Evolutionary conservation across 2,113 vertebrate genomes (phyloP).

Genomic region (Acrocephalus kingi): DNA sequence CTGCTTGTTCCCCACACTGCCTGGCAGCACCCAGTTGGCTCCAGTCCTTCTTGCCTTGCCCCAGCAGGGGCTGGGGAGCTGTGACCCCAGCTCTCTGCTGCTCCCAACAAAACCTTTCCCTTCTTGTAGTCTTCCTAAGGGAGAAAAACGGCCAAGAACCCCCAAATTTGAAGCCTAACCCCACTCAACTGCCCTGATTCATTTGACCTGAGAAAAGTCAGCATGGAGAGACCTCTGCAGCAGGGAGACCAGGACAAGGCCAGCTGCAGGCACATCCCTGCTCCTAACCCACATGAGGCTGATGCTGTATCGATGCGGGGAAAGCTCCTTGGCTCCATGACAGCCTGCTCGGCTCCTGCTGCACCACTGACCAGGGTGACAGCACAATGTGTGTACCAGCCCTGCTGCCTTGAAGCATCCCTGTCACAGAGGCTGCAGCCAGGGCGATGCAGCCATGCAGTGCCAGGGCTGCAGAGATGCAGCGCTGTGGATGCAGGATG

Average conservation of each 20-base stretch:
- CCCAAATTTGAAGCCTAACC: neutral
- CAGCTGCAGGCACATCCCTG: neutral
- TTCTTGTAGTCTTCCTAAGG: neutral
- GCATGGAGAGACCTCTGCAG: neutral
- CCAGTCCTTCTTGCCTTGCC: neutral
- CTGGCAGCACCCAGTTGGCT: neutral
- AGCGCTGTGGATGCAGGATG: neutral
- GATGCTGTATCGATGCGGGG: neutral
- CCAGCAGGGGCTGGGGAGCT: neutral
- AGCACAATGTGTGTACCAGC: neutral
- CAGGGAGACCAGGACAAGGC: neutral
- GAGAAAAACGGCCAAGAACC: neutral
- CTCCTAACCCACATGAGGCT: neutral
- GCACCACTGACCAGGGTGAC: neutral
- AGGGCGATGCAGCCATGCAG: rapidly evolving
- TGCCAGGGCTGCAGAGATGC: neutral
- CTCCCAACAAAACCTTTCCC: neutral
- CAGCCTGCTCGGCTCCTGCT: neutral
- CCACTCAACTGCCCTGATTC: neutral
- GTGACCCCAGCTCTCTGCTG: neutral
- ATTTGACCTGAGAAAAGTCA: neutral
- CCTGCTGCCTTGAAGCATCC: neutral
- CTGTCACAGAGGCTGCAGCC: neutral
- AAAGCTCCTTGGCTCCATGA: neutral
- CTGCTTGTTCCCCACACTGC: neutral